Percentiles rank a stretch among this genome's conserved stretches.
Evolutionary conservation across 1,140 invertebrate genomes (phyloP).

Genomic region (Watersipora subatra): DNA sequence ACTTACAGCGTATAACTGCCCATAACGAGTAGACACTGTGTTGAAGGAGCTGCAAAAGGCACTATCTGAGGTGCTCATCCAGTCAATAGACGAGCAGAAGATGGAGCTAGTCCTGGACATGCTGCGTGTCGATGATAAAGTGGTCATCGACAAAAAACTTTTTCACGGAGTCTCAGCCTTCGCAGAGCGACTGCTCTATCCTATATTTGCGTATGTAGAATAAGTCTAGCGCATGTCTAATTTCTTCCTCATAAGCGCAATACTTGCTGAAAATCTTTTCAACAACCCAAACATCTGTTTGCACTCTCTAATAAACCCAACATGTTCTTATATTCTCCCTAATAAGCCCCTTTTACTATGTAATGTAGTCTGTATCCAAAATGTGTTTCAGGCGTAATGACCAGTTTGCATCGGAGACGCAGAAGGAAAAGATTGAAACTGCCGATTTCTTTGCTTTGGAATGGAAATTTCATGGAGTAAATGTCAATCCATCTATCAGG

Average conservation of each 20-base stretch:
- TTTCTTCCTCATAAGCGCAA: too few relatives aligned
- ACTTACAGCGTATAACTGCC: too few relatives aligned
- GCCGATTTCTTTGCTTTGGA: conserved; percentile 28
- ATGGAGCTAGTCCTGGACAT: conserved; percentile 16
- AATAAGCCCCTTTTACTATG: too few relatives aligned
- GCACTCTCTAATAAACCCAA: too few relatives aligned
- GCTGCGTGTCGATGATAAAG: conserved; percentile 16
- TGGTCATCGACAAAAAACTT: conserved; percentile 21
- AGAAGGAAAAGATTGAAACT: conserved; percentile 28
- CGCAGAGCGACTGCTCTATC: conserved; percentile 26
- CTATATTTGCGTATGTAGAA: conserved; percentile 23
- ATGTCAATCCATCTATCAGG: conserved; percentile 16
- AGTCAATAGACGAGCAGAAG: conserved; percentile 19
- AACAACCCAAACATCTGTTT: too few relatives aligned
- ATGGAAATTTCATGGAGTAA: conserved; percentile 27
- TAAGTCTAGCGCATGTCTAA: not conserved
- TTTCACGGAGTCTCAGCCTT: conserved; percentile 27
- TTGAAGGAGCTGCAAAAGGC: conserved; percentile 19
- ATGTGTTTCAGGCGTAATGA: not conserved
- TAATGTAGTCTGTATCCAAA: not conserved
- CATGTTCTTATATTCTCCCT: too few relatives aligned
- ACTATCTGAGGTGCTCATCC: conserved; percentile 22
- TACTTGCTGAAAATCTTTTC: too few relatives aligned
- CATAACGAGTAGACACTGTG: too few relatives aligned
- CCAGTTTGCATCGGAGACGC: conserved; percentile 16